Evolutionary conservation across 2,888 invertebrate genomes (phyloP).

Genomic region (Tachina lurida): DNA sequence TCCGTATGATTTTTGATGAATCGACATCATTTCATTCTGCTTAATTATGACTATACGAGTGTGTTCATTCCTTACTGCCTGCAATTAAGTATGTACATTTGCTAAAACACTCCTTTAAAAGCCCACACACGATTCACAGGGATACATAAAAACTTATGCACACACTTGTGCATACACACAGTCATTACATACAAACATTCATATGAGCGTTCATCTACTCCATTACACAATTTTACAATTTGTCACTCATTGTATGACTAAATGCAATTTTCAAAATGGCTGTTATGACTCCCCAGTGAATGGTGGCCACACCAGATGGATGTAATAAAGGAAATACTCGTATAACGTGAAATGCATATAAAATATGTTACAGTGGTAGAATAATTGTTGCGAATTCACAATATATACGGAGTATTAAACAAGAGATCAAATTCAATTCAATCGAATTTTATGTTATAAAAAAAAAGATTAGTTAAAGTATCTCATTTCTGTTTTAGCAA

Average conservation of each 20-base stretch:
- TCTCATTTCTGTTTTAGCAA: too few species aligned
- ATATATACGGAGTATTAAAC: background rate
- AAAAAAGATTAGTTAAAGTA: too few species aligned
- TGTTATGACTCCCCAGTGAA: constrained; percentile 65
- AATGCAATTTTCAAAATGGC: constrained; percentile 66
- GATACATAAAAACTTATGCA: background rate
- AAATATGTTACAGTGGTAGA: constrained; percentile 35
- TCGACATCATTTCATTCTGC: constrained; percentile 20
- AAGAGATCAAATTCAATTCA: background rate
- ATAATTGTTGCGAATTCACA: background rate
- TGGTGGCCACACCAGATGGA: constrained; percentile 17
- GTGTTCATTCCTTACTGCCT: constrained; percentile 1
- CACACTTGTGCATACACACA: background rate
- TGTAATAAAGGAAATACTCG: constrained; percentile 5
- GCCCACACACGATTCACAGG: background rate
- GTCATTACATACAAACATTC: constrained; percentile 12
- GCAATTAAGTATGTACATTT: constrained; percentile 36
- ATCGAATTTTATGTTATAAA: too few species aligned
- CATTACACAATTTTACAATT: constrained; percentile 62
- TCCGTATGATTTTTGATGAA: constrained; percentile 47
- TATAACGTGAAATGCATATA: constrained; percentile 21
- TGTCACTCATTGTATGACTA: constrained; percentile 58
- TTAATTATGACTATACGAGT: constrained; percentile 45
- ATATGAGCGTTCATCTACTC: constrained; percentile 41
- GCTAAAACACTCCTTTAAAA: constrained; percentile 13